These are phyloP conservation scores for Lobophora halterata DNA, from an alignment of 2,888 invertebrate species.

Conservation along the genomic window DNA sequence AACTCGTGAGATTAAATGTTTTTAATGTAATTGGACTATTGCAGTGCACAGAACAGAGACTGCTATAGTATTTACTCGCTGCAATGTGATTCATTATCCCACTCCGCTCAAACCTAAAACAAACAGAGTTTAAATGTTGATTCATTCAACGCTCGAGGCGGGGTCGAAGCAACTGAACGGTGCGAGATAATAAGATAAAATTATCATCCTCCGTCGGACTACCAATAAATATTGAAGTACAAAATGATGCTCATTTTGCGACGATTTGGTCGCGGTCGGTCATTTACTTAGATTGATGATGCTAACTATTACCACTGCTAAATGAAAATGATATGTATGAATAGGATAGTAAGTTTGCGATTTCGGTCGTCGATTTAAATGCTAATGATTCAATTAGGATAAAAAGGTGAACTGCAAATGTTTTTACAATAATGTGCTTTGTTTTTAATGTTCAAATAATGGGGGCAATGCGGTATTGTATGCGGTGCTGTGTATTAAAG, in stretches of 20 bases:
- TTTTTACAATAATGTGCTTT: too few species aligned
- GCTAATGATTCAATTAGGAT: constrained; percentile 26
- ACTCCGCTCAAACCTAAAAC: constrained; percentile 28
- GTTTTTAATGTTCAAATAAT: too few species aligned
- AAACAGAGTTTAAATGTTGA: constrained; percentile 31
- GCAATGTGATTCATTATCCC: constrained; percentile 31
- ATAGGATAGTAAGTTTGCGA: constrained; percentile 24
- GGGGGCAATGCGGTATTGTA: too few species aligned
- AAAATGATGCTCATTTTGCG: constrained; percentile 49
- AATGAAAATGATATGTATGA: constrained; percentile 41
- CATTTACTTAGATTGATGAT: constrained; percentile 53
- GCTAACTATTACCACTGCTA: constrained; percentile 47
- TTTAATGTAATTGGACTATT: constrained; percentile 32
- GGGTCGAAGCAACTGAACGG: constrained; percentile 33
- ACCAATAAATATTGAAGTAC: constrained; percentile 49
- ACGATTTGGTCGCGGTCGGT: constrained; percentile 49
- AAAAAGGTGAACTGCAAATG: constrained; percentile 13
- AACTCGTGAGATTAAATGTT: constrained; percentile 24
- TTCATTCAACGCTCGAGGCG: constrained; percentile 23
- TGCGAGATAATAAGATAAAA: constrained; percentile 45
- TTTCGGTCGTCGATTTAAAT: constrained; percentile 26
- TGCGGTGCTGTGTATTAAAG: too few species aligned
- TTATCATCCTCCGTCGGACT: constrained; percentile 43
- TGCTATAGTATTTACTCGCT: constrained; percentile 23
- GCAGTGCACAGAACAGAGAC: constrained; percentile 26